A percentile compares a stretch with the other conserved stretches of the same genome.
Conservation (phyloP, 2,113 vertebrate species). For the Pygoscelis antarcticus region DNA sequence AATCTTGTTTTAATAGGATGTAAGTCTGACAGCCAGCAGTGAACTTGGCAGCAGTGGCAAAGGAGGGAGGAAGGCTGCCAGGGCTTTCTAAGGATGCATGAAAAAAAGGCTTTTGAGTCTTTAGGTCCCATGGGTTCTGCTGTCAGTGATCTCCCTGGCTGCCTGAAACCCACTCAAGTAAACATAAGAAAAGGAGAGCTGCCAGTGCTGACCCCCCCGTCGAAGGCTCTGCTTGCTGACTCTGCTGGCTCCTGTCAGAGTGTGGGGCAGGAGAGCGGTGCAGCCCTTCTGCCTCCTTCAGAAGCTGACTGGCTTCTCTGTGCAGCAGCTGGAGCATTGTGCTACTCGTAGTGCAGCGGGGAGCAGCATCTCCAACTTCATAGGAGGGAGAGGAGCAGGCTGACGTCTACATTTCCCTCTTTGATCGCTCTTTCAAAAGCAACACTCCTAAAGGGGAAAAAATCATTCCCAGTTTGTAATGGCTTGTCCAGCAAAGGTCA, state of each 20-base stretch:
- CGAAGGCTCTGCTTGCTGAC: not conserved
- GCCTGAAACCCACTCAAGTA: not conserved
- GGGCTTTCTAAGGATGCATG: not conserved
- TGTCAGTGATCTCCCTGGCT: not conserved
- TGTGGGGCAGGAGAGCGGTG: rapidly evolving
- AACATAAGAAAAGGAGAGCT: not conserved
- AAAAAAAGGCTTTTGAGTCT: not conserved
- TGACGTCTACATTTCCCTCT: not conserved
- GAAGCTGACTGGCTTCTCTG: not conserved
- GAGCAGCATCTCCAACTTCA: not conserved
- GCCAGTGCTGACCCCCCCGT: not conserved
- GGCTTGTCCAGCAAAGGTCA: not conserved
- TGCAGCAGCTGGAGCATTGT: not conserved
- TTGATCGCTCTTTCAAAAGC: not conserved
- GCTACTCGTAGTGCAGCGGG: not conserved
- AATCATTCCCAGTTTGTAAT: not conserved
- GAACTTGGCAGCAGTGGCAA: not conserved
- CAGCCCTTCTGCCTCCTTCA: not conserved
- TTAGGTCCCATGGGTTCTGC: not conserved
- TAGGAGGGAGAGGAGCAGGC: not conserved
- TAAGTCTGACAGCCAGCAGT: not conserved
- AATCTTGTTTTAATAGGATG: not conserved
- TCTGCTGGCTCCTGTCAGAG: not conserved
- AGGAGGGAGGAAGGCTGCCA: not conserved
- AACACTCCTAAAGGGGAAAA: not conserved